A percentile compares a stretch with the other conserved stretches of the same genome.
Evolutionary conservation across 2,797 vertebrate genomes (phyloP).

Genomic region (Cossypha polioptera): DNA sequence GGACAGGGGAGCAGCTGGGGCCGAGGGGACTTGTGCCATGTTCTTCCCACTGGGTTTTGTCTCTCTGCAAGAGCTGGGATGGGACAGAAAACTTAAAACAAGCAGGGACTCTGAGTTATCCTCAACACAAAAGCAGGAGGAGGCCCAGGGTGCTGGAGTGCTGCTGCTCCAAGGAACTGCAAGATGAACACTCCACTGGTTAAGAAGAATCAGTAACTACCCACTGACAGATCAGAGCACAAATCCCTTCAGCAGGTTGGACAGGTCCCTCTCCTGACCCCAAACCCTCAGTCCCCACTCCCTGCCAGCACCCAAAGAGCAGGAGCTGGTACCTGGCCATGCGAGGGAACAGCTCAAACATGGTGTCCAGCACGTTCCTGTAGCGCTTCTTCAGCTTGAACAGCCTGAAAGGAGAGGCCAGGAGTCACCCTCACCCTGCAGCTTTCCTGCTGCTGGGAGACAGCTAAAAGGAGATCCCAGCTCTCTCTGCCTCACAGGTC

Average conservation of each 20-base stretch:
- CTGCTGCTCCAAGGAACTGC: not conserved
- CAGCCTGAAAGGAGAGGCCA: conserved; percentile 76
- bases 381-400: conserved; percentile 97
- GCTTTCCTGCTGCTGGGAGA: not conserved
- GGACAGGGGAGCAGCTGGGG: not conserved
- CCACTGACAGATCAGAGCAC: not conserved
- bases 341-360: conserved; percentile 95
- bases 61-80: not conserved
- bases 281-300: not conserved
- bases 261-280: not conserved
- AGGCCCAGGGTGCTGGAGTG: not conserved
- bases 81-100: not conserved
- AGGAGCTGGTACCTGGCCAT: conserved; percentile 87
- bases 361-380: conserved; percentile 95
- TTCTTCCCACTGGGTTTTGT: not conserved
- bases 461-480: not conserved
- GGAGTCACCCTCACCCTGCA: not conserved
- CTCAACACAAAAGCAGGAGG: not conserved
- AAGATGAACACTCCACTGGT: not conserved
- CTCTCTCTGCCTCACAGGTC: not conserved
- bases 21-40: rapidly evolving
- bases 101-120: not conserved
- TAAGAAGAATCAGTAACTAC: not conserved
- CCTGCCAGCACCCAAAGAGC: not conserved
- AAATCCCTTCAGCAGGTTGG: not conserved